Conservation (phyloP, 1,140 invertebrate genomes). For the Tribolium madens region DNA sequence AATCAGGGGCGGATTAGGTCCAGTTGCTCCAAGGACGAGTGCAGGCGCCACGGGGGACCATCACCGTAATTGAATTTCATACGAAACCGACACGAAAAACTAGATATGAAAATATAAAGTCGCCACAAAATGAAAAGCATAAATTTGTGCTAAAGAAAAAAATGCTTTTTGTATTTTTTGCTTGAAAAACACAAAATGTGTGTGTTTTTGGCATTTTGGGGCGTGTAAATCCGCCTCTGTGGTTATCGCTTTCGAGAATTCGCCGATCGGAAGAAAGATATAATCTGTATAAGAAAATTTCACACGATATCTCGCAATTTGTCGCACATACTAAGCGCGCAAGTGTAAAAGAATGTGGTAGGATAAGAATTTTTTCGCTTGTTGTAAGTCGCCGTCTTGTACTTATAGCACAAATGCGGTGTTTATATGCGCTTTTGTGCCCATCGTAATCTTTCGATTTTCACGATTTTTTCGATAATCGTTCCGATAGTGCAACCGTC, state of each 20-base stretch:
- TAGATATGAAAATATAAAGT: too few species aligned
- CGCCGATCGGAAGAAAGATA: constrained; percentile 31
- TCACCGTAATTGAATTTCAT: constrained; percentile 27
- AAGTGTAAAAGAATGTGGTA: constrained; percentile 48
- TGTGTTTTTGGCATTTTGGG: too few species aligned
- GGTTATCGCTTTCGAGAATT: constrained; percentile 29
- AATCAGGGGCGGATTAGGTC: constrained; percentile 32
- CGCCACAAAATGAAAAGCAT: too few species aligned
- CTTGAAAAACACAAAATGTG: too few species aligned
- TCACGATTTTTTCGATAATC: constrained; percentile 1
- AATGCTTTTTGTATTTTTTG: too few species aligned
- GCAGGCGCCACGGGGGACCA: constrained; percentile 20
- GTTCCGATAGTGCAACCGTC: too few species aligned
- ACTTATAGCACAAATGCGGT: background rate
- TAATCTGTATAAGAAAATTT: constrained; percentile 45
- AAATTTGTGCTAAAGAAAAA: too few species aligned
- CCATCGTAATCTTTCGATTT: constrained; percentile 34
- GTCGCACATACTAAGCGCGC: constrained; percentile 48
- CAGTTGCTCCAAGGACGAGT: background rate
- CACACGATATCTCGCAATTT: constrained; percentile 48
- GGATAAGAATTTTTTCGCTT: constrained; percentile 40
- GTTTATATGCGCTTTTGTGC: constrained; percentile 28
- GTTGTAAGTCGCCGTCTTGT: constrained; percentile 9
- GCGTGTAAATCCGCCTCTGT: background rate
- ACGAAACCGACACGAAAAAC: background rate